Percentiles rank a stretch among this genome's conserved stretches.
Conservation (phyloP, 2,888 invertebrate species). For the Ramazzottius varieornatus region DNA sequence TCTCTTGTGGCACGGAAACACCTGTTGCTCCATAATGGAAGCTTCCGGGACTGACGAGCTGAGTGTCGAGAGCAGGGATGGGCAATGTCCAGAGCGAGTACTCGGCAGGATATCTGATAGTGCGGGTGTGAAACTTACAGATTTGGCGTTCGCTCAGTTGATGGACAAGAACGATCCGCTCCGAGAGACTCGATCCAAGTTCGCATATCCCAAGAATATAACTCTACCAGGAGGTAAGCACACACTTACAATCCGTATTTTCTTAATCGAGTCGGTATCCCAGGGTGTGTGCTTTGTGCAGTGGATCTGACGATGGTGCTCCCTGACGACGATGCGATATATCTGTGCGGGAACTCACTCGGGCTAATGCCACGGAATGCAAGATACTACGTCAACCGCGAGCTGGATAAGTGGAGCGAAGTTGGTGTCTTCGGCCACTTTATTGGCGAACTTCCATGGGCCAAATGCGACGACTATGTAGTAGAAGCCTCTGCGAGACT, state of each 20-base stretch:
- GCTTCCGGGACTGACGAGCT: no score
- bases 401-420: slow-evolving; percentile 26
- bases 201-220: slow-evolving; percentile 20
- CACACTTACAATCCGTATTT: no score
- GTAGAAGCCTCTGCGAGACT: slow-evolving; percentile 20
- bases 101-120: neutral
- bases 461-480: slow-evolving; percentile 22
- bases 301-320: slow-evolving; percentile 16
- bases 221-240: slow-evolving; percentile 16
- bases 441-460: slow-evolving; percentile 24
- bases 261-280: no score
- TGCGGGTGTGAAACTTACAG: neutral
- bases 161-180: slow-evolving; percentile 20
- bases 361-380: slow-evolving; percentile 25
- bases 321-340: slow-evolving; percentile 22
- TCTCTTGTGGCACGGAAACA: no score
- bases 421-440: slow-evolving; percentile 20
- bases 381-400: slow-evolving; percentile 17
- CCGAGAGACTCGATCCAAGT: slow-evolving; percentile 15
- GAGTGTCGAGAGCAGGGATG: no score
- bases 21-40: no score
- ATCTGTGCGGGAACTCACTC: slow-evolving; percentile 27
- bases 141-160: neutral
- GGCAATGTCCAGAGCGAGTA: neutral
- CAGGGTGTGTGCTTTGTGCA: no score